Evolutionary conservation across 2,888 invertebrate genomes (phyloP), one percentile per base, ranked within the genome.

Genomic region (Protula sp.): DNA sequence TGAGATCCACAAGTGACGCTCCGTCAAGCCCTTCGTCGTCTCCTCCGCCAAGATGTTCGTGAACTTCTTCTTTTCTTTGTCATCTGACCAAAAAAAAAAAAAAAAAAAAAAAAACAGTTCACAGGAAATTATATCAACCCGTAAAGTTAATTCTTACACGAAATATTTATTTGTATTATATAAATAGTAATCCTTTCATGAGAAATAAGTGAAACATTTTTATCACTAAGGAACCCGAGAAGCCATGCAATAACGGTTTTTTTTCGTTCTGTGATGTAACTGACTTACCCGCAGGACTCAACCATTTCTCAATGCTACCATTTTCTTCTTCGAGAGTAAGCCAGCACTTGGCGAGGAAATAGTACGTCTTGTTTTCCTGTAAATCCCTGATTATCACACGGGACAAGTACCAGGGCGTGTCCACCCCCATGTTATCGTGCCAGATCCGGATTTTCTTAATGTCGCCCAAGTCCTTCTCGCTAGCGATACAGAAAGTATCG

Each of bases 1-100:
- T 0, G 82, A 82, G 53, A 83, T 72, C 83, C 83, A 83, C 27
- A 83, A 68, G 61, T 83, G 83, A 9, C 76, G 78, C 61, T 83
- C 83, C 0, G 78, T 71, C 19, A 83, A 61, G 58, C 78, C 75
- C 54, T 72, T 69, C 48, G 72, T 72, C 2, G 54, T 38, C 50
- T 50, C 50, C 50, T 9, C 24, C 5, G 22, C 45, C 9, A 38
- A 38, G 9, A 38, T 14, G 9, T 9, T 38, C 45, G 9, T 14
- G 45, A 38, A 38, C 45, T 38, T 38, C 9, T n/a, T 38, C 45
- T 14, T 9, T 38, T 38, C 45, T 9, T n/a, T 38, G 9, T 38
- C 45, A 38, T 9, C 45, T 38, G 45, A n/a, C n/a, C n/a, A n/a
- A n/a, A n/a, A n/a, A n/a, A n/a, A n/a, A n/a, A n/a, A n/a, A n/a